Evolutionary conservation across 2,113 vertebrate genomes (phyloP).

Genomic region (Neomonachus schauinslandi): DNA sequence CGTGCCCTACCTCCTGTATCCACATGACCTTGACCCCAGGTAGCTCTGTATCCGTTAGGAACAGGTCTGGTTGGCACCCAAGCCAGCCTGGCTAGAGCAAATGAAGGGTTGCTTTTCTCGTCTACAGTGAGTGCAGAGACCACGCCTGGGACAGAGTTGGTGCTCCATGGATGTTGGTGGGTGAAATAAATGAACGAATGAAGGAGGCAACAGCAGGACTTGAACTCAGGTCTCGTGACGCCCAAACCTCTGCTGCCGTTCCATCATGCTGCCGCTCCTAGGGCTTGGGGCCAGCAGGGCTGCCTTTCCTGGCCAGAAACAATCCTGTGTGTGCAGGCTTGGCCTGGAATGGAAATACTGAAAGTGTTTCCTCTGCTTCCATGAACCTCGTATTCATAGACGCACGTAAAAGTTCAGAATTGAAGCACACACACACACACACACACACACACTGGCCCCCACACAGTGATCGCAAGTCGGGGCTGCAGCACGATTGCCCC

Average conservation of each 20-base stretch:
- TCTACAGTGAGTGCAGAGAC: background rate
- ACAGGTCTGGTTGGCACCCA: background rate
- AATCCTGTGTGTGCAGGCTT: background rate
- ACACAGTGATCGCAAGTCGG: background rate
- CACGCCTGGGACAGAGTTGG: background rate
- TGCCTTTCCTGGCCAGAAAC: conserved; percentile 12
- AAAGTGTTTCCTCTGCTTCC: background rate
- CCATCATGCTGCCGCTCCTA: background rate
- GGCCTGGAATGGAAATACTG: background rate
- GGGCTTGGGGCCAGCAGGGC: background rate
- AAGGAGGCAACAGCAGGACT: background rate
- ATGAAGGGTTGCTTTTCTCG: background rate
- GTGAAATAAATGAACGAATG: background rate
- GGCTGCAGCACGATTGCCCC: background rate
- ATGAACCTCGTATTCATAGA: background rate
- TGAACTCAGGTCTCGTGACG: background rate
- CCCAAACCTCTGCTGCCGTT: too few relatives aligned
- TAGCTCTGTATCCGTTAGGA: background rate
- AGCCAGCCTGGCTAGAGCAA: background rate
- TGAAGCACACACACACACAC: background rate
- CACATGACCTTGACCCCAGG: background rate
- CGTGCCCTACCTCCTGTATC: background rate
- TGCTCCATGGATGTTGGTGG: background rate
- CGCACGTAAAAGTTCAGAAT: background rate
- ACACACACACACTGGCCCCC: background rate